Conservation (phyloP, 2,113 vertebrate species). For the Hemiprocne comata region DNA sequence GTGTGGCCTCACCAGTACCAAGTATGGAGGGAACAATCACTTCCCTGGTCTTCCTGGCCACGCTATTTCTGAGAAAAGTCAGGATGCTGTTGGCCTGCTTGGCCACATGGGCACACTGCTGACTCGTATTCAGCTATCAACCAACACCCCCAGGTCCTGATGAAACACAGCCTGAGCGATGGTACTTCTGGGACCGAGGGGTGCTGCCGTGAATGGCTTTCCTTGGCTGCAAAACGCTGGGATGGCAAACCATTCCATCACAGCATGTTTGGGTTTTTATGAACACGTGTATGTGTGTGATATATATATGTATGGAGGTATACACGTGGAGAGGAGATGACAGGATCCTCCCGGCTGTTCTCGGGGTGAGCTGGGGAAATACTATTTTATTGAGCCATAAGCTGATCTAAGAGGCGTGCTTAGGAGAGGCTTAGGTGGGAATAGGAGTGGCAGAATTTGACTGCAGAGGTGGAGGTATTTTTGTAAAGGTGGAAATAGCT, state of each 20-base stretch:
- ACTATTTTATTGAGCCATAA: fast-evolving
- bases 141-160: no score
- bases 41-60: no score
- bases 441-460: neutral
- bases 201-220: neutral
- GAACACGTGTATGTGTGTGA: fast-evolving
- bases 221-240: neutral
- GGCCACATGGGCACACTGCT: no score
- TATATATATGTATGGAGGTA: fast-evolving
- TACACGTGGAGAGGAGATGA: neutral
- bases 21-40: no score
- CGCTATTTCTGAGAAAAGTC: no score
- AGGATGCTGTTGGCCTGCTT: no score
- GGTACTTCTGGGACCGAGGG: neutral
- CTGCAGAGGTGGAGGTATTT: neutral
- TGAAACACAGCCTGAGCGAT: fast-evolving
- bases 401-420: fast-evolving
- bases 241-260: fast-evolving
- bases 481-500: neutral
- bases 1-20: no score
- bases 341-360: neutral
- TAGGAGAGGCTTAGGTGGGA: neutral
- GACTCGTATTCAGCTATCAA: no score
- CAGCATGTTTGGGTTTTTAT: fast-evolving
- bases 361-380: neutral